These are phyloP conservation scores for Lophius piscatorius DNA, from an alignment of 2,113 vertebrate genomes.

Conservation along the genomic window DNA sequence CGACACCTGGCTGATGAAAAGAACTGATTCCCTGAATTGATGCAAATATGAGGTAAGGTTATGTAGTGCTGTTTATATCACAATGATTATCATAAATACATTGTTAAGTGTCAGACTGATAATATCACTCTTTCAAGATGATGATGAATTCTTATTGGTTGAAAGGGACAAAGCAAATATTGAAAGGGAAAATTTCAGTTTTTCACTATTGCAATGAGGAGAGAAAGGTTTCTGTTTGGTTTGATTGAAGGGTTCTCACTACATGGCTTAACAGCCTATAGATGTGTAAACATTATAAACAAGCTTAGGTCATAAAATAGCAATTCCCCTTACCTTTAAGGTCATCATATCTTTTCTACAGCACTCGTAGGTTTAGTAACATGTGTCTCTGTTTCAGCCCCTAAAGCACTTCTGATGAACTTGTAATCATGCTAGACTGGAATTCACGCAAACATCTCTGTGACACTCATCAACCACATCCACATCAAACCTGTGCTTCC, in stretches of 20 bases:
- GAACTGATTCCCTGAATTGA: background rate
- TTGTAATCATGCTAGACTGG: conserved; percentile 25
- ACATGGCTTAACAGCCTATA: background rate
- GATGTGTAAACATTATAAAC: background rate
- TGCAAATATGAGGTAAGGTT: background rate
- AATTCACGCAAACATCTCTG: conserved; percentile 54
- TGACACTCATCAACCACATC: conserved; percentile 44
- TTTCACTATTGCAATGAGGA: background rate
- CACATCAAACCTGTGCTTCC: conserved; percentile 72
- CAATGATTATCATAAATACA: background rate
- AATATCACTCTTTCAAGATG: background rate
- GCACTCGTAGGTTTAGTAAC: background rate
- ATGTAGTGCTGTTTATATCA: background rate
- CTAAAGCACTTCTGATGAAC: conserved; percentile 14
- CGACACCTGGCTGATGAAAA: background rate
- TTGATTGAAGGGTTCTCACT: background rate
- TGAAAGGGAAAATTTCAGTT: background rate
- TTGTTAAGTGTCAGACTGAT: background rate
- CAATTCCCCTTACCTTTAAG: conserved; percentile 22
- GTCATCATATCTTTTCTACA: background rate
- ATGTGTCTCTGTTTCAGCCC: conserved; percentile 14
- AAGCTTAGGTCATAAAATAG: conserved; percentile 4
- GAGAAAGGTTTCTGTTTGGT: background rate
- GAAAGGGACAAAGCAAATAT: background rate
- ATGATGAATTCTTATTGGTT: background rate